Percentiles rank a stretch among this genome's conserved stretches.
These are phyloP conservation scores for Burhinus bistriatus DNA, from an alignment of 2,113 vertebrate genomes.

Conservation along the genomic window DNA sequence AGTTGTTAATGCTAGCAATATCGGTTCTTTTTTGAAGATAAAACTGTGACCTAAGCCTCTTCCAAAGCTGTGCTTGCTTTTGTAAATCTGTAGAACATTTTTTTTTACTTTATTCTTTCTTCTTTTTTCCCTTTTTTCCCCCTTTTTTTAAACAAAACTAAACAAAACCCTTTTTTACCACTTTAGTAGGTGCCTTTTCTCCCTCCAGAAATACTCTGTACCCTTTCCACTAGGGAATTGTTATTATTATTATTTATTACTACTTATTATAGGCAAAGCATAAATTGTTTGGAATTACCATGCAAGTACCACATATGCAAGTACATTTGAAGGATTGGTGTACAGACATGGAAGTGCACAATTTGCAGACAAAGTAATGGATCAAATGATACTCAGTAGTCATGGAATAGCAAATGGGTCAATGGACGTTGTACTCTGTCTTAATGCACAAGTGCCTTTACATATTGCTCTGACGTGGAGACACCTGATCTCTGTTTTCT, in stretches of 20 bases:
- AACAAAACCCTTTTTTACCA: rapidly evolving
- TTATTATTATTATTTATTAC: background rate
- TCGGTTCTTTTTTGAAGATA: background rate
- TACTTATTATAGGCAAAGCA: background rate
- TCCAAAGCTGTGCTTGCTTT: background rate
- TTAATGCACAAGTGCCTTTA: background rate
- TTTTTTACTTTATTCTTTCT: background rate
- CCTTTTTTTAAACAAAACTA: background rate
- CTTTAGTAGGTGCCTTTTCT: background rate
- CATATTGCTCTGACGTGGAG: background rate
- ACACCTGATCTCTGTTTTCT: background rate
- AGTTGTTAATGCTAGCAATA: background rate
- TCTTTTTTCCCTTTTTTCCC: too few species aligned
- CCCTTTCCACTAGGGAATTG: background rate
- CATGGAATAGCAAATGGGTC: background rate
- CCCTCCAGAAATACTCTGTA: background rate
- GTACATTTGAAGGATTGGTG: rapidly evolving
- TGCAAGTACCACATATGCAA: background rate
- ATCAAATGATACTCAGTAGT: background rate
- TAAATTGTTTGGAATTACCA: background rate
- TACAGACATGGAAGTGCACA: background rate
- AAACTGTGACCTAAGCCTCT: background rate
- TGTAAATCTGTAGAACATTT: background rate
- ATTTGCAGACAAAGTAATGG: background rate
- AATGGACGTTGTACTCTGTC: rapidly evolving